Conservation (phyloP, 2,797 vertebrate species). For the Typhlichthys eigenmanni region DNA sequence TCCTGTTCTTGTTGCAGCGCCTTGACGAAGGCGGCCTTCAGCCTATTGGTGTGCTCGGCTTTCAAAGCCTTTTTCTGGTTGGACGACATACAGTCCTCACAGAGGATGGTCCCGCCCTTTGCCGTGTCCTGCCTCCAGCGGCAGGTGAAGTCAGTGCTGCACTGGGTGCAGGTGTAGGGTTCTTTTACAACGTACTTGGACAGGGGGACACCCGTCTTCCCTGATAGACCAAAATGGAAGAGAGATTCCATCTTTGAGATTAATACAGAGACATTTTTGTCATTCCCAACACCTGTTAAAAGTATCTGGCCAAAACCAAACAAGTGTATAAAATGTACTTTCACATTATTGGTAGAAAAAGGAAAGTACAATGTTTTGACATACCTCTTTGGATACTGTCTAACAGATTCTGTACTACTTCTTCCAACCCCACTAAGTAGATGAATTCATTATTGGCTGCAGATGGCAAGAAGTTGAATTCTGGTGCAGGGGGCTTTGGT, state of each 20-base stretch:
- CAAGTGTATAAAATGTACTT: background rate
- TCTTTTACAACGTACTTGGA: constrained; percentile 71
- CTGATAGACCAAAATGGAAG: constrained; percentile 60
- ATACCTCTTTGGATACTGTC: constrained; percentile 89
- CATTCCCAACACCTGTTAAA: no score
- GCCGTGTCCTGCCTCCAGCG: constrained; percentile 89
- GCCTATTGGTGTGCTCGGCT: constrained; percentile 92
- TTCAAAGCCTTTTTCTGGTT: constrained; percentile 94
- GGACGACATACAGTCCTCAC: constrained; percentile 94
- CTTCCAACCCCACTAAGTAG: constrained; percentile 94
- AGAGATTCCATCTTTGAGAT: background rate
- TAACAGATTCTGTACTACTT: constrained; percentile 93
- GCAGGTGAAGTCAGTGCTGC: constrained; percentile 97
- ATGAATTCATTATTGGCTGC: constrained; percentile 98
- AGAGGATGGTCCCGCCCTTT: constrained; percentile 87
- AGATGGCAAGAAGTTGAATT: constrained; percentile 94
- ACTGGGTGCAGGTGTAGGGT: constrained; percentile 89
- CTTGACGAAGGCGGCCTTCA: constrained; percentile 95
- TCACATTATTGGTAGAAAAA: no score
- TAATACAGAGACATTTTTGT: background rate
- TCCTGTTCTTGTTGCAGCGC: constrained; percentile 97
- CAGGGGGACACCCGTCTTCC: constrained; percentile 74
- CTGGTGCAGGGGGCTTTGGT: constrained; percentile 88
- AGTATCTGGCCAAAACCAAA: background rate
- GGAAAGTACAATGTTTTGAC: background rate